A percentile compares a stretch with the other conserved stretches of the same genome.
These are phyloP conservation scores for Mythimna pallens DNA, from an alignment of 2,888 invertebrate species.

Conservation along the genomic window DNA sequence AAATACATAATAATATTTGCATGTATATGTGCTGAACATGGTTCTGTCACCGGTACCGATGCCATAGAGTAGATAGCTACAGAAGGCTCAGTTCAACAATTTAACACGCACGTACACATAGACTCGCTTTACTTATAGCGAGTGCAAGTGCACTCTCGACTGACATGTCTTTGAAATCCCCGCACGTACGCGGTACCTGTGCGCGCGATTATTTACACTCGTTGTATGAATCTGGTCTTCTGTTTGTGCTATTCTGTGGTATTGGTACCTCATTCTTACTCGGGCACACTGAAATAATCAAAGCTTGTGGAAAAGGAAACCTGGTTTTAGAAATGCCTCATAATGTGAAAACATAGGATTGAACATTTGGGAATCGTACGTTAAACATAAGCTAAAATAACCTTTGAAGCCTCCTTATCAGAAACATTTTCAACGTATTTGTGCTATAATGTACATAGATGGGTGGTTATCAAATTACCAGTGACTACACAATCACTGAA, in stretches of 20 bases:
- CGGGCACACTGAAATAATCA: slow-evolving; percentile 47
- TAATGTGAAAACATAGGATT: slow-evolving; percentile 35
- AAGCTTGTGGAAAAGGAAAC: slow-evolving; percentile 46
- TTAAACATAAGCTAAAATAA: background rate
- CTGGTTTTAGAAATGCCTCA: slow-evolving; percentile 41
- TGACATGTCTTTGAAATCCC: background rate
- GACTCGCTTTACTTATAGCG: too few species aligned
- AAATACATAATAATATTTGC: slow-evolving; percentile 57
- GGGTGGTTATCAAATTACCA: background rate
- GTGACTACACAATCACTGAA: background rate
- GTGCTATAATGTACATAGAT: background rate
- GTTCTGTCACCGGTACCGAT: slow-evolving; percentile 14
- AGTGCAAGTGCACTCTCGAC: background rate
- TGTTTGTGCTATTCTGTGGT: background rate
- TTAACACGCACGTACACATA: background rate
- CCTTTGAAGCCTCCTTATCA: background rate
- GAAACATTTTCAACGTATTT: background rate
- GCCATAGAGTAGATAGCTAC: background rate
- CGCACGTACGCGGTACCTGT: background rate
- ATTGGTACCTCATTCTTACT: background rate
- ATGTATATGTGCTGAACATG: slow-evolving; percentile 49
- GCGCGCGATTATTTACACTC: background rate
- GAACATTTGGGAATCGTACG: background rate
- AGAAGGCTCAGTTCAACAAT: slow-evolving; percentile 1
- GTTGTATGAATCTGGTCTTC: background rate